Conservation (phyloP, 2,797 vertebrate genomes). For the Halcyon smyrnensis region DNA sequence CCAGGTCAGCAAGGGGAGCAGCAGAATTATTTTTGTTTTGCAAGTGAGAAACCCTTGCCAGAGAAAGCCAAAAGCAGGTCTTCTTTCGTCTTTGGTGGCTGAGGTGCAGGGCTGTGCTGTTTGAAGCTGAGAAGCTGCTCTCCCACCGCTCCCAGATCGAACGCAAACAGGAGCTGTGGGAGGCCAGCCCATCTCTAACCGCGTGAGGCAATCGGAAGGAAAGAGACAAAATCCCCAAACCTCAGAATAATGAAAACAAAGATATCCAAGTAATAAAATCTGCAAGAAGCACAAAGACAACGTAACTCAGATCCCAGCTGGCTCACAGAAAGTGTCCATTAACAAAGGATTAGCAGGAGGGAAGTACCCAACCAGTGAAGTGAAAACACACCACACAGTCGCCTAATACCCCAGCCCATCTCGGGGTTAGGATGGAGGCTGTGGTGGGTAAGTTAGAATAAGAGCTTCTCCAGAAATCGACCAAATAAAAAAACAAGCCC, state of each 20-base stretch:
- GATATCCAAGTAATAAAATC: slow-evolving; percentile 79
- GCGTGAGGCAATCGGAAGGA: slow-evolving; percentile 64
- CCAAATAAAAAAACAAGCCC: not conserved
- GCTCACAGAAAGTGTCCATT: slow-evolving; percentile 79
- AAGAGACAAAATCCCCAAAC: slow-evolving; percentile 79
- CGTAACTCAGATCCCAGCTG: slow-evolving; percentile 76
- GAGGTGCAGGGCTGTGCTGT: slow-evolving; percentile 2
- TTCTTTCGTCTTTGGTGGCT: not conserved
- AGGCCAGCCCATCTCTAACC: slow-evolving; percentile 50
- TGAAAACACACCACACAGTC: slow-evolving; percentile 37
- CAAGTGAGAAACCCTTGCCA: fast-evolving
- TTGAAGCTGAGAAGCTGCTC: slow-evolving; percentile 46
- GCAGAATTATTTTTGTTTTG: fast-evolving
- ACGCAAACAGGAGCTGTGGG: slow-evolving; percentile 67
- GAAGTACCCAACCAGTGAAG: slow-evolving; percentile 72
- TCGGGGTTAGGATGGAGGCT: slow-evolving; percentile 8
- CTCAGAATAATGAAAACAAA: slow-evolving; percentile 82
- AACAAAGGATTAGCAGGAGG: slow-evolving; percentile 77
- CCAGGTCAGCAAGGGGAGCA: fast-evolving
- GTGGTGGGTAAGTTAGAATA: not conserved
- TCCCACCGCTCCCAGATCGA: slow-evolving; percentile 59
- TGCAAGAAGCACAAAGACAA: slow-evolving; percentile 72
- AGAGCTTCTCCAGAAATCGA: not conserved
- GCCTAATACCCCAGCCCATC: not conserved
- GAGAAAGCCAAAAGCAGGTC: not conserved